Evolutionary conservation across 1,140 invertebrate genomes (phyloP), one percentile per base, ranked within the genome.

Genomic region (Trachymyrmex septentrionalis): DNA sequence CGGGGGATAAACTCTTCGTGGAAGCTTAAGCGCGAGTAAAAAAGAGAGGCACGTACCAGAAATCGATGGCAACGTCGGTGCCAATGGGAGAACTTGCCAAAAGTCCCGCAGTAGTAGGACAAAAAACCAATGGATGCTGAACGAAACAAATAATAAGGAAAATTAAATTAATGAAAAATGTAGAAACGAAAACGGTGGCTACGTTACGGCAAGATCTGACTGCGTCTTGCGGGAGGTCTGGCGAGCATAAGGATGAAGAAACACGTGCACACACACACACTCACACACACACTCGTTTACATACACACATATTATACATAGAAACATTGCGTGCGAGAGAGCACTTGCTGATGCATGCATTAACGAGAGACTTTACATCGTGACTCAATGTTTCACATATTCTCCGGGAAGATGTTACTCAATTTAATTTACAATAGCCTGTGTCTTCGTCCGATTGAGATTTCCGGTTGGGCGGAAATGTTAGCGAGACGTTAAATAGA

Each of bases 71-170:
- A 93, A 93, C 76, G 92, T 89, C 86, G 93, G 91, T 93, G 92
- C 92, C 93, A 94, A 94, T 86, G 88, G 93, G 92, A 90, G 91
- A 93, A 92, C 92, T 92, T 94, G 92, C 92, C 92, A 93, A 91
- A 90, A 92, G 93, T 94, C 91, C 92, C 92, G 91, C 92, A 24
- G 66, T 27, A 50, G 93, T 89, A 92, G 91, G 91, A 89, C 81
- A 93, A 94, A 94, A 94, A 94, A 94, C 93, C 94, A 94, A 93
- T 82, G 89, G 94, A 90, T 93, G 93, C 93, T 95, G 94, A 95
- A 94, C 93, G 92, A 94, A 95, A 95, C 88, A 84, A 61, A 82
- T 82, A 93, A 93, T 88, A 92, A 92, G 66, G 50, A 82, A 72
- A 73, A 88, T 86, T 91, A 90, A 90, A 88, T 86, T 91, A 90